A percentile compares a stretch with the other conserved stretches of the same genome.
Conservation (phyloP, 1,140 invertebrate genomes). For the Hycleus phaleratus region DNA sequence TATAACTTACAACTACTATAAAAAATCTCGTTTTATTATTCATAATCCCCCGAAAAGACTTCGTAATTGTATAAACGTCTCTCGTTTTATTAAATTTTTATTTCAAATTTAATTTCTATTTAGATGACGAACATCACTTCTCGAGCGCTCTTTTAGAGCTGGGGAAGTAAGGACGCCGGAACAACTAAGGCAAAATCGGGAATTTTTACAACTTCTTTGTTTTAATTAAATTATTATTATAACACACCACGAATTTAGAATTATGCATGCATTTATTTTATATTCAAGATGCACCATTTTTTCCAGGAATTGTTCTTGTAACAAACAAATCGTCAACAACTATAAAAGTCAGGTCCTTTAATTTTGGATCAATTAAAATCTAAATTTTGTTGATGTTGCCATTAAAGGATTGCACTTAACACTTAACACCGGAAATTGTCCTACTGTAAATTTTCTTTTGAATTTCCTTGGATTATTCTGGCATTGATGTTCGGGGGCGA, state of each 20-base stretch:
- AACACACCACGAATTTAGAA: conserved; percentile 38
- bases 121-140: conserved; percentile 7
- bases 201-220: conserved; percentile 14
- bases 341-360: conserved; percentile 14
- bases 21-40: conserved; percentile 29
- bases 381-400: too few species aligned
- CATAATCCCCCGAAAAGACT: conserved; percentile 22
- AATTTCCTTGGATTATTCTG: too few species aligned
- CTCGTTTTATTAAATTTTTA: background rate
- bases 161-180: conserved; percentile 16
- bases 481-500: too few species aligned
- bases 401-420: too few species aligned
- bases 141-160: conserved; percentile 3
- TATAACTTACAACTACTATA: conserved; percentile 35
- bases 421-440: too few species aligned
- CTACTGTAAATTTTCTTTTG: too few species aligned
- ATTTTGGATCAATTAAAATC: too few species aligned
- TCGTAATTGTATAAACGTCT: conserved; percentile 20
- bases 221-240: conserved; percentile 7
- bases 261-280: conserved; percentile 32
- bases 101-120: conserved; percentile 4
- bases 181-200: conserved; percentile 38
- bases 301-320: conserved; percentile 3
- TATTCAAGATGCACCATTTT: conserved; percentile 16
- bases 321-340: conserved; percentile 21